These are phyloP conservation scores for Pseudococcus longispinus DNA, from an alignment of 2,888 invertebrate genomes.

Conservation along the genomic window DNA sequence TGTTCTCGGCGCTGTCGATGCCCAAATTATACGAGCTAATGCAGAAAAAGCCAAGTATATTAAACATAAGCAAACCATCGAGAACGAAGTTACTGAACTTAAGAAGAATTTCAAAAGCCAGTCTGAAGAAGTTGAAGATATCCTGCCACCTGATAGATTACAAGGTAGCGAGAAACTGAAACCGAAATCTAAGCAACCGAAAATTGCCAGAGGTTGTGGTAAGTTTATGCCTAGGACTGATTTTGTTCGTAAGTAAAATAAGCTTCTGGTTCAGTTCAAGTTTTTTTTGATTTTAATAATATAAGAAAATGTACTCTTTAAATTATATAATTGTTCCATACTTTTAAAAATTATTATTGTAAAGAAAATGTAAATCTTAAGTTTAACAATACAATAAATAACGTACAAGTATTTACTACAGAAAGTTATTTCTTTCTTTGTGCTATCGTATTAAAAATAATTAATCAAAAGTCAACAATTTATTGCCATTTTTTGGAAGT, in stretches of 20 bases:
- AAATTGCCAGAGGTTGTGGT: constrained; percentile 72
- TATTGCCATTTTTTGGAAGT: constrained; percentile 33
- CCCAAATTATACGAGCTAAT: constrained; percentile 88
- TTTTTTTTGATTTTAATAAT: neutral
- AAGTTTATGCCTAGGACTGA: constrained; percentile 67
- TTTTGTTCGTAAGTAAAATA: neutral
- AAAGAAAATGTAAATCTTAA: constrained; percentile 13
- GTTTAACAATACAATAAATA: neutral
- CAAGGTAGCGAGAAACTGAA: constrained; percentile 62
- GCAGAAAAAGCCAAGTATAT: constrained; percentile 80
- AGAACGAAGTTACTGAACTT: constrained; percentile 85
- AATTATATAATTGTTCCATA: neutral
- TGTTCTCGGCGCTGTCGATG: constrained; percentile 86
- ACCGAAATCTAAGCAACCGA: constrained; percentile 70
- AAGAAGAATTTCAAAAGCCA: constrained; percentile 88
- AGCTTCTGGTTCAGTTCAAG: too few relatives aligned
- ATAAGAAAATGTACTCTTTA: neutral
- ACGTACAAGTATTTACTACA: neutral
- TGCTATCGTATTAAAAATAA: neutral
- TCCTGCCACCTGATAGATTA: constrained; percentile 65
- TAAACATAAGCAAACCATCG: constrained; percentile 81
- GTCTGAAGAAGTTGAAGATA: constrained; percentile 81
- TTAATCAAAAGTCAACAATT: neutral
- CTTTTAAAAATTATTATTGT: neutral
- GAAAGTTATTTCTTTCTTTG: neutral